phyloP scores from a whole-genome alignment of 2,888 invertebrate species.

The Cerceris rybyensis region DNA sequence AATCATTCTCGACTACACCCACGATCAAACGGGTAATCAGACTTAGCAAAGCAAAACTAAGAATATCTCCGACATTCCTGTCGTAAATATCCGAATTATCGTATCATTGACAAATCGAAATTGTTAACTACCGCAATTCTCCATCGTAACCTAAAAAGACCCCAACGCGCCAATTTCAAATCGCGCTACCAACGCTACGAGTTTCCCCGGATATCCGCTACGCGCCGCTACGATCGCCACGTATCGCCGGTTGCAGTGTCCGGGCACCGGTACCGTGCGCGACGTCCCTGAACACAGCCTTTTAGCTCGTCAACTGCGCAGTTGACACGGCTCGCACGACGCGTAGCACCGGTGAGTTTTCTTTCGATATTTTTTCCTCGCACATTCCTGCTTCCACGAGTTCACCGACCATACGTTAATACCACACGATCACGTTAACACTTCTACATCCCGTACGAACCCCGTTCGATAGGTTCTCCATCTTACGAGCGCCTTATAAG shows the following conservation, averaged over 20 bases:
- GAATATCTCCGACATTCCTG: no score
- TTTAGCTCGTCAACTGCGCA: constrained; percentile 78
- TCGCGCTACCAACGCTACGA: constrained; percentile 2
- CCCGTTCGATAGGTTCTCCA: constrained; percentile 6
- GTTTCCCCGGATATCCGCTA: constrained; percentile 43
- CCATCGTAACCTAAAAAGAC: background rate
- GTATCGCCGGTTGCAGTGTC: constrained; percentile 50
- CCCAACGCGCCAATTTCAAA: constrained; percentile 13
- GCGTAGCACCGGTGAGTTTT: constrained; percentile 77
- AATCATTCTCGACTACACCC: no score
- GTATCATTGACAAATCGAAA: no score
- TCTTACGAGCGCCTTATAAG: constrained; percentile 28
- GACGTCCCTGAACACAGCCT: constrained; percentile 74
- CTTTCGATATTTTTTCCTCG: constrained; percentile 46
- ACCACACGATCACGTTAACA: background rate
- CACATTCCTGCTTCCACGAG: constrained; percentile 4
- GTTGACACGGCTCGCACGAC: constrained; percentile 76
- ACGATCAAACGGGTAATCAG: no score
- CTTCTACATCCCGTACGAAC: constrained; percentile 1
- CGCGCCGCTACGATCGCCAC: constrained; percentile 57
- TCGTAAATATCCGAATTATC: no score
- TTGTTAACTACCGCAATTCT: background rate
- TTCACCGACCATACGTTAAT: background rate
- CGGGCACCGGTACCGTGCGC: constrained; percentile 69
- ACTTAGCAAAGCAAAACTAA: no score